Evolutionary conservation across 2,888 invertebrate genomes (phyloP), one percentile per base, ranked within the genome.

Genomic region (Alviniconcha strummeri): DNA sequence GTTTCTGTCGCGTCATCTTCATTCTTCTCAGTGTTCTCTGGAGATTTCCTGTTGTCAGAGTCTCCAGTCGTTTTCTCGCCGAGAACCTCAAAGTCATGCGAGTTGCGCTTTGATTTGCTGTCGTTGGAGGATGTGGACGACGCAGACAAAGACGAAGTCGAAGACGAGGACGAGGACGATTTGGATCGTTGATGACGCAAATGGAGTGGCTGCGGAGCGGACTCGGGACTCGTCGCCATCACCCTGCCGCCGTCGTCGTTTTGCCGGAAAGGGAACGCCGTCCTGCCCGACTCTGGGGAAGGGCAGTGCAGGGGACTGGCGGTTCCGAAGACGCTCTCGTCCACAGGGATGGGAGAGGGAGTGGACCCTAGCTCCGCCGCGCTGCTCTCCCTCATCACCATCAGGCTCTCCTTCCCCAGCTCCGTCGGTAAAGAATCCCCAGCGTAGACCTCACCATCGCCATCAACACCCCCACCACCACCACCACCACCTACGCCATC

Each of bases 291-390:
- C 15, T 78, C 36, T 78, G 60, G 52, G 7, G 52, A 36, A 60
- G 36, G 19, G 64, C 3, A 7, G 9, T 78, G 78, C 8, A 36
- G 36, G 13, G n/a, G n/a, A 64, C 11, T 56, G 4, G 60, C 13
- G 9, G 15, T 60, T 64, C 78, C 64, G 57, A 36, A 15, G 55
- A 80, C 80, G 52, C 80, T 80, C 60, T 80, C 64, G 55, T 80
- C 80, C 36, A 80, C 80, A 55, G n/a, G 69, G 80, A 80, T 69
- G 2, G 80, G 80, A 54, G 80, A 80, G 15, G 80, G 69, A 1
- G 69, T 54, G 15, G 69, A 52, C 55, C 55, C 78, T 9, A 60
- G 17, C 36, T 13, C 78, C 17, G 9, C 6, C 64, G 15, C 36
- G 36, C 5, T 36, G 52, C 36, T 67, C 69, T 80, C 80, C 52